Evolutionary conservation across 2,888 invertebrate genomes (phyloP).

Genomic region (Caenorhabditis sp.): DNA sequence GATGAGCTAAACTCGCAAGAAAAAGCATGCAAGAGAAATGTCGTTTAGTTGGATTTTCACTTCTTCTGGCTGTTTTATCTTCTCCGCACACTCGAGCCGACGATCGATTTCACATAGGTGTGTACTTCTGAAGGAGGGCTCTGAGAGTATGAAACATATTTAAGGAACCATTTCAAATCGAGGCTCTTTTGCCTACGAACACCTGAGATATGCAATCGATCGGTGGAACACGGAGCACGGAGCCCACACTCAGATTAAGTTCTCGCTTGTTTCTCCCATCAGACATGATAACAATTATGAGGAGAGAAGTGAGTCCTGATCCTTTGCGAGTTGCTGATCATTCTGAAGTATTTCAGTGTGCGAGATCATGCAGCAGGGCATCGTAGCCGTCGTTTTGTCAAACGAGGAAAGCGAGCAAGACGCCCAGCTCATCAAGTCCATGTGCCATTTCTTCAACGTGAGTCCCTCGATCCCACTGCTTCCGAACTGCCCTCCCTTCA

Average conservation of each 20-base stretch:
- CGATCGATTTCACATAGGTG: constrained; percentile 54
- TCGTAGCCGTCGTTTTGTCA: constrained; percentile 73
- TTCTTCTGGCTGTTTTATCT: constrained; percentile 3
- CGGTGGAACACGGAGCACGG: constrained; percentile 73
- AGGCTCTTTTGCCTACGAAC: constrained; percentile 71
- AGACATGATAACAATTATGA: constrained; percentile 63
- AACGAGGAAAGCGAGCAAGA: constrained; percentile 64
- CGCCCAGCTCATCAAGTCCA: constrained; percentile 67
- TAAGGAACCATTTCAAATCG: constrained; percentile 59
- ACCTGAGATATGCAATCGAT: constrained; percentile 73
- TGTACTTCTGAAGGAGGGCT: not conserved
- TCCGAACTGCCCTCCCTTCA: constrained; percentile 24
- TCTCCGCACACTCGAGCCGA: constrained; percentile 5
- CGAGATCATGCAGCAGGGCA: constrained; percentile 74
- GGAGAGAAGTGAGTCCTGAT: constrained; percentile 48
- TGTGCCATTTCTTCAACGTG: constrained; percentile 75
- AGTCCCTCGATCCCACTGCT: no score
- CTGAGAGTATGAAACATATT: no score
- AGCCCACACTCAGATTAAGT: constrained; percentile 63
- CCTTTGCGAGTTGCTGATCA: not conserved
- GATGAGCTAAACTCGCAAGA: constrained; percentile 51
- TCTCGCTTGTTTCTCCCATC: constrained; percentile 65
- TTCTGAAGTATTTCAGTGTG: constrained; percentile 67
- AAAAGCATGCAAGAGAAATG: constrained; percentile 59
- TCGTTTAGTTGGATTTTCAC: constrained; percentile 48